Conservation (phyloP, 1,140 invertebrate species). For the Cotesia glomerata region DNA sequence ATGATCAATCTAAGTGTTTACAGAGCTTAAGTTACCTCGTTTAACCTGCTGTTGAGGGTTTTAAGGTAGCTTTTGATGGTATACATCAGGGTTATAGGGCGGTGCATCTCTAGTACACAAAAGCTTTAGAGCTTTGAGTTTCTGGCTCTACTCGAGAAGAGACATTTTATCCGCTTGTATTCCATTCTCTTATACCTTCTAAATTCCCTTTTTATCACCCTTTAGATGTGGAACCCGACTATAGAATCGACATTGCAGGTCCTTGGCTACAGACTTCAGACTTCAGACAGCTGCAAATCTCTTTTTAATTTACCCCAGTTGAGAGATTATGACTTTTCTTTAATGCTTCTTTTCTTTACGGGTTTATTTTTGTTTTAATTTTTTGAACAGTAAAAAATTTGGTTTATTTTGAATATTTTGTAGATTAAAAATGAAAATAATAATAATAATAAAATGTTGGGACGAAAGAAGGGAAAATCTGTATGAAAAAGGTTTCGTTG, state of each 20-base stretch:
- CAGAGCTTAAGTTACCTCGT: neutral
- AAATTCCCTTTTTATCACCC: neutral
- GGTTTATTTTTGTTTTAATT: too few species aligned
- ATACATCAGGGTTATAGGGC: too few species aligned
- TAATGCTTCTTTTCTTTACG: constrained; percentile 33
- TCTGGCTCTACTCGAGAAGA: too few species aligned
- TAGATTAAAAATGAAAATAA: constrained; percentile 1
- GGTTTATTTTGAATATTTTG: too few species aligned
- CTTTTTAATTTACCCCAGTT: neutral
- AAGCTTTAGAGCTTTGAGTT: too few species aligned
- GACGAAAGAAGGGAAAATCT: constrained; percentile 3
- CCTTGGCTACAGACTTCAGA: neutral
- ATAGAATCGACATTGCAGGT: too few species aligned
- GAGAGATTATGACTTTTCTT: constrained; percentile 51
- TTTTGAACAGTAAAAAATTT: too few species aligned
- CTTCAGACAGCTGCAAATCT: neutral
- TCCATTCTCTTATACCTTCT: neutral
- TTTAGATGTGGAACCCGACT: constrained; percentile 3
- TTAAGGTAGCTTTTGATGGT: too few species aligned
- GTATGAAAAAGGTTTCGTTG: constrained; percentile 2
- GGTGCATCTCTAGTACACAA: too few species aligned
- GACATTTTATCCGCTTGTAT: neutral
- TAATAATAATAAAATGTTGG: constrained; percentile 16
- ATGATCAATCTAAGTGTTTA: constrained; percentile 9
- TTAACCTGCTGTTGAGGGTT: neutral